A percentile compares a stretch with the other conserved stretches of the same genome.
These are phyloP conservation scores for Sphaerophoria rueppellii DNA, from an alignment of 2,888 invertebrate genomes.

Conservation along the genomic window DNA sequence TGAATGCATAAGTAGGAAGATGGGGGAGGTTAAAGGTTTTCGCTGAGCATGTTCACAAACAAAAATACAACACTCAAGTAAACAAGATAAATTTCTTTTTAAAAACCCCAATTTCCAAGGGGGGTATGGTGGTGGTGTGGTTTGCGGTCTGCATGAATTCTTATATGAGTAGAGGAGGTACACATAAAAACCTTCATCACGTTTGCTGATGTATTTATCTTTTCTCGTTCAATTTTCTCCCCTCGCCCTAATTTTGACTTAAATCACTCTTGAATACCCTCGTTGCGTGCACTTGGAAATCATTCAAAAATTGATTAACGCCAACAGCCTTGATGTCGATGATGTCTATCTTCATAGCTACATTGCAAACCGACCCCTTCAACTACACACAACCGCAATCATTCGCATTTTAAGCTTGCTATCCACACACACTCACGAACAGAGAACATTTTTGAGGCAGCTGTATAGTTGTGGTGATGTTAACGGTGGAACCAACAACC, in stretches of 20 bases:
- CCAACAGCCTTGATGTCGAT: conserved; percentile 27
- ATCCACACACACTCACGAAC: conserved; percentile 9
- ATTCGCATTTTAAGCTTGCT: conserved; percentile 28
- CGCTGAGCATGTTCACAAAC: neutral
- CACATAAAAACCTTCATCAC: conserved; percentile 52
- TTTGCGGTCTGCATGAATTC: no score
- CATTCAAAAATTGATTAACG: conserved; percentile 67
- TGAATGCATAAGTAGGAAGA: neutral
- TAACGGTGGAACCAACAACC: conserved; percentile 36
- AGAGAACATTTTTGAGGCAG: conserved; percentile 27
- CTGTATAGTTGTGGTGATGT: conserved; percentile 27
- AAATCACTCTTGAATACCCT: conserved; percentile 45
- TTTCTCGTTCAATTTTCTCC: conserved; percentile 9
- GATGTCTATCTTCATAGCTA: neutral
- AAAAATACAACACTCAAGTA: conserved; percentile 11
- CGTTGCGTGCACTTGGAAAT: conserved; percentile 43
- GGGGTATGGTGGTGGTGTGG: neutral
- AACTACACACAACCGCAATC: conserved; percentile 25
- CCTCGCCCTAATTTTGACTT: neutral
- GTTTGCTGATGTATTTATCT: conserved; percentile 39
- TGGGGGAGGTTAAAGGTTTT: neutral
- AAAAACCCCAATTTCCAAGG: conserved; percentile 26
- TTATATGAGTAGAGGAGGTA: neutral
- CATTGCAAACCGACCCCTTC: neutral
- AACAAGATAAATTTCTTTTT: conserved; percentile 39